Conservation (phyloP, 2,888 invertebrate species). For the Brachylomia viminalis region DNA sequence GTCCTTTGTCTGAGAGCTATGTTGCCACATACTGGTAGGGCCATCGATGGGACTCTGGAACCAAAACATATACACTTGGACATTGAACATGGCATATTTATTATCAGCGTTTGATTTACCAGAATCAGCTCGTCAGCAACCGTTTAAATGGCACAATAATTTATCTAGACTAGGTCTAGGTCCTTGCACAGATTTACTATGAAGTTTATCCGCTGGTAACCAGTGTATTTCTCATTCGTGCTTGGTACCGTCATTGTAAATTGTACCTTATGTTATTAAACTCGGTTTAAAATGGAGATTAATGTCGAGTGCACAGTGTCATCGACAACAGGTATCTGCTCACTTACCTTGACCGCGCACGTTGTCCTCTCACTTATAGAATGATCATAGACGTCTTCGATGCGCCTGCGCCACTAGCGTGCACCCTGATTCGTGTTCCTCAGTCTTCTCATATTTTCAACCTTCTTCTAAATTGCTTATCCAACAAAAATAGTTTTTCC, state of each 20-base stretch:
- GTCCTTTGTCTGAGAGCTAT: conserved; percentile 35
- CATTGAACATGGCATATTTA: conserved; percentile 18
- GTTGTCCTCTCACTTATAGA: conserved; percentile 86
- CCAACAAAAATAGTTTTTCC: conserved; percentile 30
- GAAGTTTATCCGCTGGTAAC: conserved; percentile 67
- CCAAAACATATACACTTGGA: not conserved
- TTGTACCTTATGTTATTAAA: conserved; percentile 74
- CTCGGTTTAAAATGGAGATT: conserved; percentile 78
- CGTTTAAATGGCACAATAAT: conserved; percentile 58
- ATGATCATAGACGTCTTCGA: conserved; percentile 77
- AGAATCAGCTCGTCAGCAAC: conserved; percentile 37
- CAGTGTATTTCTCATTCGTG: conserved; percentile 66
- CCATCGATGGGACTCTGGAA: conserved; percentile 1
- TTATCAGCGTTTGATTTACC: conserved; percentile 22
- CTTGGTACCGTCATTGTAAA: conserved; percentile 65
- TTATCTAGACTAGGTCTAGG: conserved; percentile 72
- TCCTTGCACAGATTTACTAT: conserved; percentile 69
- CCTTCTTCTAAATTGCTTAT: conserved; percentile 2
- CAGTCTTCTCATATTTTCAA: conserved; percentile 18
- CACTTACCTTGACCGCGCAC: conserved; percentile 88
- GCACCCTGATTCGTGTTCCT: conserved; percentile 66
- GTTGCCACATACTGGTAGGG: conserved; percentile 8
- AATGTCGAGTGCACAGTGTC: conserved; percentile 82
- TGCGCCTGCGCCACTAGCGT: conserved; percentile 67
- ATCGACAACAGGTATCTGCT: conserved; percentile 82